These are phyloP conservation scores for Carettochelys insculpta DNA, from an alignment of 2,113 vertebrate genomes.

Conservation along the genomic window DNA sequence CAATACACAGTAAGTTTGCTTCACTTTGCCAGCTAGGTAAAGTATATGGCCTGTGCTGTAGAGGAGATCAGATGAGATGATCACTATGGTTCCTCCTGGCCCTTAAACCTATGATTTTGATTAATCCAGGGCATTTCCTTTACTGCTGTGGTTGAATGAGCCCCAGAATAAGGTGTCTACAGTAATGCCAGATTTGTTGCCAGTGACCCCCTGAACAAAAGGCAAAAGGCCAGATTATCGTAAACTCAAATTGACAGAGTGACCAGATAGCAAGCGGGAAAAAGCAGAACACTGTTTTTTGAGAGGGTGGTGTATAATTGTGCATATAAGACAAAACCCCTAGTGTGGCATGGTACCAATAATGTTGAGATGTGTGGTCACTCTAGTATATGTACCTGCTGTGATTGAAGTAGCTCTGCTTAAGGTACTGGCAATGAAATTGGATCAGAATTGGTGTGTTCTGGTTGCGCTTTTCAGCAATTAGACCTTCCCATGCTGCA, in stretches of 20 bases:
- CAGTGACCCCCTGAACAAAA: neutral
- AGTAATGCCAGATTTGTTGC: neutral
- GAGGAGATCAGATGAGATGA: neutral
- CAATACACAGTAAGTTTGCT: neutral
- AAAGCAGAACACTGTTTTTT: too few relatives aligned
- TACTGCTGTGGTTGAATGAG: neutral
- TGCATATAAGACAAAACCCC: too few relatives aligned
- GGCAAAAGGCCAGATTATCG: neutral
- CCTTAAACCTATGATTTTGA: neutral
- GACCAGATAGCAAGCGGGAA: too few relatives aligned
- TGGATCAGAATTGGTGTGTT: neutral
- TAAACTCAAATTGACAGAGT: neutral
- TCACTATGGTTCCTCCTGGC: neutral
- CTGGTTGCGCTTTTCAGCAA: neutral
- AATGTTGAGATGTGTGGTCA: too few relatives aligned
- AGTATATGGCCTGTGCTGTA: neutral
- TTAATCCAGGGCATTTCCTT: neutral
- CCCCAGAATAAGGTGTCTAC: neutral
- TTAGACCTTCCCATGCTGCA: neutral
- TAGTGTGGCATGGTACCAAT: too few relatives aligned
- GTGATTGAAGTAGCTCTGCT: neutral
- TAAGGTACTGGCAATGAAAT: neutral
- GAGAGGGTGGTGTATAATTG: too few relatives aligned
- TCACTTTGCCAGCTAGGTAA: neutral
- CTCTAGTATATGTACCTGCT: neutral